Conservation (phyloP, 2,113 vertebrate species). For the Odontesthes bonariensis region DNA sequence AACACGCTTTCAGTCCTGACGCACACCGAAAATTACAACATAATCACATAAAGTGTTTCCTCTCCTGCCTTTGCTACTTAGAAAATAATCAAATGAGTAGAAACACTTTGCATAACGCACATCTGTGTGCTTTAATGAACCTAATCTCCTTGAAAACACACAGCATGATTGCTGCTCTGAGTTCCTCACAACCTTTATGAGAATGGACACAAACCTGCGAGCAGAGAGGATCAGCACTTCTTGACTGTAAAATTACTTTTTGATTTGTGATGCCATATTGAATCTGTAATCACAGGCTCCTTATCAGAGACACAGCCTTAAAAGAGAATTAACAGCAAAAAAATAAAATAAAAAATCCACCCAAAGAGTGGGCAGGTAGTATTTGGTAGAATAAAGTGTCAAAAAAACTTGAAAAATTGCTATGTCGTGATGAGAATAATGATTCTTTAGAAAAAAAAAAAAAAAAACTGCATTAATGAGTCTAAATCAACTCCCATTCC, state of each 20-base stretch:
- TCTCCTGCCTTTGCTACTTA: conserved; percentile 70
- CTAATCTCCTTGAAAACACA: conserved; percentile 73
- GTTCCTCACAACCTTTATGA: conserved; percentile 40
- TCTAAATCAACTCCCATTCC: too few relatives aligned
- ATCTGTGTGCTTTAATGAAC: conserved; percentile 81
- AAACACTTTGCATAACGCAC: conserved; percentile 77
- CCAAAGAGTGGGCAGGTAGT: too few relatives aligned
- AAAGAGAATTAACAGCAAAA: background rate
- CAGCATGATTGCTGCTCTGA: conserved; percentile 65
- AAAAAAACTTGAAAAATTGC: too few relatives aligned
- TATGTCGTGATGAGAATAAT: too few relatives aligned
- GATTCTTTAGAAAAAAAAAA: too few relatives aligned
- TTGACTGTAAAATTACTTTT: conserved; percentile 12
- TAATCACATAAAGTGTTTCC: conserved; percentile 75
- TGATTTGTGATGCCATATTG: conserved; percentile 2
- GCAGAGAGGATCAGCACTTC: conserved; percentile 24
- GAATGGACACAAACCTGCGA: conserved; percentile 43
- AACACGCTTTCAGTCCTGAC: conserved; percentile 61
- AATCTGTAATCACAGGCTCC: conserved; percentile 11
- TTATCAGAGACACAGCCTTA: background rate
- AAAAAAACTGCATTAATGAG: background rate
- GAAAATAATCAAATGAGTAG: conserved; percentile 79
- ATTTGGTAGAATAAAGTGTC: background rate
- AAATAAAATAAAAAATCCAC: background rate
- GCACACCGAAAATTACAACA: conserved; percentile 71